phyloP scores from a whole-genome alignment of 1,140 invertebrate species.

The Pseudomyrmex concolor region DNA sequence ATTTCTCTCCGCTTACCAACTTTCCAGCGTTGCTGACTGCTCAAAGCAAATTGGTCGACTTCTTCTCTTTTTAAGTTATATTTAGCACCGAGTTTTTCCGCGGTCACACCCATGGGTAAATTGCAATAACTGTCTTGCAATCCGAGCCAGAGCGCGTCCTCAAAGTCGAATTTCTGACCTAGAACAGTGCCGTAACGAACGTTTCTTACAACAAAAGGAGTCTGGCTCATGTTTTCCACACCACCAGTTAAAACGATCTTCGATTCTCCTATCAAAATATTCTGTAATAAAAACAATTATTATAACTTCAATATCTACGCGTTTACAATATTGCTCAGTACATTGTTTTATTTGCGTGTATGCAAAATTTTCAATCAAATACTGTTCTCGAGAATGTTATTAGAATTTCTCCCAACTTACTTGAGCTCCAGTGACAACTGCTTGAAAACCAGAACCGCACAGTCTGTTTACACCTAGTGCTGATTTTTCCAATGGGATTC shows the following conservation, averaged over 20 bases:
- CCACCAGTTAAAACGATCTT: slow-evolving; percentile 96
- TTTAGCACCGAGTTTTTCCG: slow-evolving; percentile 97
- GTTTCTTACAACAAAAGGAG: slow-evolving; percentile 95
- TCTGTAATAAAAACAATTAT: slow-evolving; percentile 85
- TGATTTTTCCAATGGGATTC: slow-evolving; percentile 93
- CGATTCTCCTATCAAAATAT: slow-evolving; percentile 94
- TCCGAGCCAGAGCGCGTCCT: slow-evolving; percentile 97
- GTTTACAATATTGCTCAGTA: background rate
- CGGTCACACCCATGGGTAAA: slow-evolving; percentile 98
- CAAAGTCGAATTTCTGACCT: slow-evolving; percentile 92
- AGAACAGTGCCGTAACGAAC: slow-evolving; percentile 96
- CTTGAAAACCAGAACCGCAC: slow-evolving; percentile 98
- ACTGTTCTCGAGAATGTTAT: slow-evolving; percentile 16
- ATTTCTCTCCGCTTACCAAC: slow-evolving; percentile 84
- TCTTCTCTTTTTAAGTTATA: slow-evolving; percentile 94
- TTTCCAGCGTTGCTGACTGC: slow-evolving; percentile 94
- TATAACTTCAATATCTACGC: background rate
- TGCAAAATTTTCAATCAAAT: background rate
- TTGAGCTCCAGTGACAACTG: slow-evolving; percentile 95
- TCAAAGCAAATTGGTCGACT: slow-evolving; percentile 94
- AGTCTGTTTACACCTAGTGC: slow-evolving; percentile 94
- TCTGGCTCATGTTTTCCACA: slow-evolving; percentile 97
- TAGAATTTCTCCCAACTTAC: slow-evolving; percentile 81
- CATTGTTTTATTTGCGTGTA: background rate
- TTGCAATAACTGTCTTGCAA: slow-evolving; percentile 96